Evolutionary conservation across 2,888 invertebrate genomes (phyloP), one percentile per base, ranked within the genome.

Genomic region (Troides oblongomaculatus): DNA sequence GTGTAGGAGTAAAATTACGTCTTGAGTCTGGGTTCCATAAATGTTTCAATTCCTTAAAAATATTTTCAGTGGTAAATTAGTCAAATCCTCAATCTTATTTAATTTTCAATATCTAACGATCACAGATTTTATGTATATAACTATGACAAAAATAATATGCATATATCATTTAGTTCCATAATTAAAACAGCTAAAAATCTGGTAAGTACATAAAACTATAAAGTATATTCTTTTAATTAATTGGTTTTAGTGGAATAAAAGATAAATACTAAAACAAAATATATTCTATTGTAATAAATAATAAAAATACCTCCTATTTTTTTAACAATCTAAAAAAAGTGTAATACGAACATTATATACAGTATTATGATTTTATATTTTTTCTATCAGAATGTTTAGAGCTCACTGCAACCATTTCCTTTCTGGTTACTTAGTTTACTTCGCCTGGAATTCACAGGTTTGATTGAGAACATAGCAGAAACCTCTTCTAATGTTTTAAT

Each of bases 171-270:
- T 50, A 17, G 18, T 50, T 12, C 50, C 17, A 17, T 50, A 50
- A 21, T 57, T 57, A 57, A 21, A 57, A 57, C 58, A 10, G 18
- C 21, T 68, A 57, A 62, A 68, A 46, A 43, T 68, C 57, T 23
- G 62, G 67, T 62, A 68, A 21, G 67, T 62, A 30, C n/a, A 8
- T 14, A 50, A 5, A 14, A 17, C 14, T 18, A 14, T 50, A 17
- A 50, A 50, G 17, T 17, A 4, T 50, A 17, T 50, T 50, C 1
- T 50, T 50, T 14, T 17, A 17, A 50, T 39, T 39, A 10, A 10
- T 39, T 39, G 7, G 39, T 39, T 39, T 39, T 7, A 10, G 30
- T 30, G 30, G 30, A 30, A 30, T 30, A 30, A 30, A 30, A 30
- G 30, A 30, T 25, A 25, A 25, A 25, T 25, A 25, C 30, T 5